Evolutionary conservation across 2,797 vertebrate genomes (phyloP).

Genomic region (Ctenochaetus hawaiiensis): DNA sequence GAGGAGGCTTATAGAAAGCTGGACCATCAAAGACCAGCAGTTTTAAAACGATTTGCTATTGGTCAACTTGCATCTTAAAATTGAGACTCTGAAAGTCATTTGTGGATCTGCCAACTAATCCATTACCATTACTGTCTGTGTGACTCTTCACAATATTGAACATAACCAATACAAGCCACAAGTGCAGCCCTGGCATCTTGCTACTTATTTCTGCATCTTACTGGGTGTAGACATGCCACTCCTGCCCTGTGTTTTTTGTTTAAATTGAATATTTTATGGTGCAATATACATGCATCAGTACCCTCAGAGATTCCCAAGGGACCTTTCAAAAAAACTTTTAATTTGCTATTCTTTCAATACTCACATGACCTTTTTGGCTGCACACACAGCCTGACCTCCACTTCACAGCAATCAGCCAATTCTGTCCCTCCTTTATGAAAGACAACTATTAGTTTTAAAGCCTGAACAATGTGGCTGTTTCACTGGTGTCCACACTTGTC

Average conservation of each 20-base stretch:
- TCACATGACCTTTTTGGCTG: not conserved
- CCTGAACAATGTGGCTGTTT: not conserved
- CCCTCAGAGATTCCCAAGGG: too few species aligned
- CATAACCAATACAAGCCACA: not conserved
- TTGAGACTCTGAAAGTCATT: not conserved
- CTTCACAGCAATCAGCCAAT: not conserved
- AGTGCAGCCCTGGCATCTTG: not conserved
- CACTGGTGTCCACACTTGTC: not conserved
- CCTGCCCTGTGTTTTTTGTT: not conserved
- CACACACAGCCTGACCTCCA: not conserved
- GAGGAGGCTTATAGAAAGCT: not conserved
- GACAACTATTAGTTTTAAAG: not conserved
- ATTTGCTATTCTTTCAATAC: not conserved
- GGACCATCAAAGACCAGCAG: not conserved
- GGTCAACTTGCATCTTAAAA: not conserved
- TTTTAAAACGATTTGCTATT: not conserved
- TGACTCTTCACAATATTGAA: not conserved
- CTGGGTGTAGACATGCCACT: not conserved
- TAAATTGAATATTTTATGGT: not conserved
- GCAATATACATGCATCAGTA: not conserved
- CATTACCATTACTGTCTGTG: not conserved
- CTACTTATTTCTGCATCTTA: not conserved
- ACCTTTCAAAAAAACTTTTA: not conserved
- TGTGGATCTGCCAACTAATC: not conserved
- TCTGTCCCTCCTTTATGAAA: not conserved